Evolutionary conservation across 2,888 invertebrate genomes (phyloP).

Genomic region (Myathropa florea): DNA sequence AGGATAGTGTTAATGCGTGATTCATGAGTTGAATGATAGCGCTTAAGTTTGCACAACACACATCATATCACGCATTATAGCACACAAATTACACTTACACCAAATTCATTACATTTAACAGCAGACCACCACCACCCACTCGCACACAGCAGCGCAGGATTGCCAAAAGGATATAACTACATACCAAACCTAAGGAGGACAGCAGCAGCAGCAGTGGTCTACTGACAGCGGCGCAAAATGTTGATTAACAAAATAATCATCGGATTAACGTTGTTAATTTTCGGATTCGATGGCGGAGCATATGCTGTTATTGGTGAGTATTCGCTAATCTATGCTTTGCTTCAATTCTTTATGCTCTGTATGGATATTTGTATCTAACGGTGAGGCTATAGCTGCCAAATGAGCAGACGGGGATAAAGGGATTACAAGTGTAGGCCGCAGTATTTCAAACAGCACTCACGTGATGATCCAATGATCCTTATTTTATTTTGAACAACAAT

Average conservation of each 20-base stretch:
- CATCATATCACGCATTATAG: slow-evolving; percentile 70
- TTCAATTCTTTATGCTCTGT: no score
- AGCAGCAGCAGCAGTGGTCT: slow-evolving; percentile 49
- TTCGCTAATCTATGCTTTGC: not conserved
- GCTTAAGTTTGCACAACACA: slow-evolving; percentile 66
- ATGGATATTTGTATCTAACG: no score
- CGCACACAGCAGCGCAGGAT: slow-evolving; percentile 24
- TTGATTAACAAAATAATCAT: slow-evolving; percentile 64
- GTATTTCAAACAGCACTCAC: not conserved
- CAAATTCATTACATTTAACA: slow-evolving; percentile 16
- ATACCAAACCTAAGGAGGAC: slow-evolving; percentile 13
- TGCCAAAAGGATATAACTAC: slow-evolving; percentile 31
- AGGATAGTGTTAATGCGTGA: slow-evolving; percentile 66
- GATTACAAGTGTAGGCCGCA: not conserved
- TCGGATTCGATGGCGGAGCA: slow-evolving; percentile 74
- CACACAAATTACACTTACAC: slow-evolving; percentile 47
- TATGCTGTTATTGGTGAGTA: slow-evolving; percentile 77
- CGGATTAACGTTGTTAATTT: slow-evolving; percentile 77
- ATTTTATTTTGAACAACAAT: not conserved
- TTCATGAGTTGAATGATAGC: slow-evolving; percentile 71
- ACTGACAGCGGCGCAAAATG: slow-evolving; percentile 68
- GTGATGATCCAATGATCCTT: not conserved
- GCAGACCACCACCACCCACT: not conserved
- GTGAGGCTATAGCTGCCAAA: no score
- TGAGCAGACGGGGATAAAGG: not conserved